Percentiles rank a stretch among this genome's conserved stretches.
Conservation (phyloP, 2,888 invertebrate species). For the Apamea anceps region DNA sequence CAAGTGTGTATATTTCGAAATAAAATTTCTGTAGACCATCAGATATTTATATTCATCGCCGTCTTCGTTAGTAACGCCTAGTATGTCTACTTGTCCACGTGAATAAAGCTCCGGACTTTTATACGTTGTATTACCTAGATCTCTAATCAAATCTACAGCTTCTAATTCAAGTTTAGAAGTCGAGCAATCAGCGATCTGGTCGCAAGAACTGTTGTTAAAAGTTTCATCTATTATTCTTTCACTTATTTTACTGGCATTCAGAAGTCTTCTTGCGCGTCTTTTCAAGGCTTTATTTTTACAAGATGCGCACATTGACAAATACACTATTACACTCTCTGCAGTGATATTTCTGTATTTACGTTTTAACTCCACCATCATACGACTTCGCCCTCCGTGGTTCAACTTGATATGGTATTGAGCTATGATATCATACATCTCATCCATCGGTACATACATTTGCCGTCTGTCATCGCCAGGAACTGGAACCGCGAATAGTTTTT, state of each 20-base stretch:
- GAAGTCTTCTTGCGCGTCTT: slow-evolving; percentile 46
- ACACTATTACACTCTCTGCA: slow-evolving; percentile 74
- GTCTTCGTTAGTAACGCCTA: slow-evolving; percentile 73
- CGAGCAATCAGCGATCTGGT: slow-evolving; percentile 39
- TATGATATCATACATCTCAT: slow-evolving; percentile 80
- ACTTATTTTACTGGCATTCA: slow-evolving; percentile 21
- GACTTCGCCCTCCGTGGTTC: slow-evolving; percentile 77
- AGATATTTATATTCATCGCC: slow-evolving; percentile 77
- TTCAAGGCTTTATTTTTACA: slow-evolving; percentile 71
- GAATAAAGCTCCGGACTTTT: slow-evolving; percentile 75
- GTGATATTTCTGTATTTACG: slow-evolving; percentile 78
- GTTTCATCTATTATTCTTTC: slow-evolving; percentile 37
- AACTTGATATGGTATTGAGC: slow-evolving; percentile 73
- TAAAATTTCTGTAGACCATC: slow-evolving; percentile 76
- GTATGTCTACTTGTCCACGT: slow-evolving; percentile 78
- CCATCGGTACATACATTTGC: slow-evolving; percentile 69
- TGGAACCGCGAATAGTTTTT: slow-evolving; percentile 69
- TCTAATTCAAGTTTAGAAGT: slow-evolving; percentile 39
- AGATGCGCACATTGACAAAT: slow-evolving; percentile 73
- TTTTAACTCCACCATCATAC: slow-evolving; percentile 75
- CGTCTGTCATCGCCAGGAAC: slow-evolving; percentile 62
- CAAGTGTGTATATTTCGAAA: slow-evolving; percentile 76
- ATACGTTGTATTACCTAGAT: slow-evolving; percentile 34
- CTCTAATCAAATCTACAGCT: slow-evolving; percentile 33
- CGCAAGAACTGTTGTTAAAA: slow-evolving; percentile 30